Percentiles rank a stretch among this genome's conserved stretches.
phyloP scores from a whole-genome alignment of 2,797 vertebrate genomes.

The Gallinago nigripennis region DNA sequence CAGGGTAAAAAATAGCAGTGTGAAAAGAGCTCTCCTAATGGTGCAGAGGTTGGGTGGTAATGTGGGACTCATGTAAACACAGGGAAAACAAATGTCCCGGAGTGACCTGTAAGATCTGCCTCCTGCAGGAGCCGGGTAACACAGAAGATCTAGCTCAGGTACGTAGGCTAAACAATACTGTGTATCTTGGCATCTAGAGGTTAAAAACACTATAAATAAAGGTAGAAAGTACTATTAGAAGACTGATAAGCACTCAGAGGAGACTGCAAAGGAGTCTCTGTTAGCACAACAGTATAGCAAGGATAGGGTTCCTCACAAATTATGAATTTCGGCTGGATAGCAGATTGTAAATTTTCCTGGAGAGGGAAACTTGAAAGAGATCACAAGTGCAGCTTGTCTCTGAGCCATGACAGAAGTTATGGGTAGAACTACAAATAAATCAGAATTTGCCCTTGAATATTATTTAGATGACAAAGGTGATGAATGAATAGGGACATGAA shows the following conservation, averaged over 20 bases:
- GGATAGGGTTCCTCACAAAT: background rate
- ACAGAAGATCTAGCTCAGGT: background rate
- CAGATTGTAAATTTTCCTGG: background rate
- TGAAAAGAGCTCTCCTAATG: background rate
- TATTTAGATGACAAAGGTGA: background rate
- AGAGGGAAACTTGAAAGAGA: background rate
- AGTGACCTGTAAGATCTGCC: background rate
- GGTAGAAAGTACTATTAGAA: background rate
- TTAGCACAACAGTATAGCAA: background rate
- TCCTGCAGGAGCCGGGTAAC: background rate
- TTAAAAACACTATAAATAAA: background rate
- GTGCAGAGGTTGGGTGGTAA: background rate
- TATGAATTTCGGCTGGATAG: background rate
- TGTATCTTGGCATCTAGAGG: too few species aligned
- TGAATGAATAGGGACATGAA: background rate
- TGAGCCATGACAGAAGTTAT: background rate
- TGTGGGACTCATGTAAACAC: background rate
- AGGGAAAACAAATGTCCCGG: background rate
- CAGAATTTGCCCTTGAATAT: background rate
- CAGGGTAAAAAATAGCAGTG: background rate
- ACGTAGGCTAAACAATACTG: background rate
- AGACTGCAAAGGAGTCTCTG: background rate
- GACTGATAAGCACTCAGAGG: background rate
- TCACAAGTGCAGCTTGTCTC: background rate
- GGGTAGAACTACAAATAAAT: slow-evolving; percentile 1